Evolutionary conservation across 2,888 invertebrate species (phyloP).

Genomic region (Eucera pruinosa): DNA sequence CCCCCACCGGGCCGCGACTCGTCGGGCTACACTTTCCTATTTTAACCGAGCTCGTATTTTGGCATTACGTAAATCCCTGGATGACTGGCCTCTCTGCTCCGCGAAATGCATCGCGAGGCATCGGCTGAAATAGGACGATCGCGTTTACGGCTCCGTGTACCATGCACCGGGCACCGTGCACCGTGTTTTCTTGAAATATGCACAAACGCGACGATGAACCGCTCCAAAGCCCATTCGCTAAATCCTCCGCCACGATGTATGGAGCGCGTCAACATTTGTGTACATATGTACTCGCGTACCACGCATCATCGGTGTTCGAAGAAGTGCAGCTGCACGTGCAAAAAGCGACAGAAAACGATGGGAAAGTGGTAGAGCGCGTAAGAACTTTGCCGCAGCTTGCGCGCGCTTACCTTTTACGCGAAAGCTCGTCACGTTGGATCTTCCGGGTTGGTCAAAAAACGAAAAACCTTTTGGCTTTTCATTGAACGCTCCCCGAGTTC

Average conservation of each 20-base stretch:
- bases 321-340: no score
- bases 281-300: no score
- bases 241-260: no score
- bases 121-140: constrained; percentile 9
- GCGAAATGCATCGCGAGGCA: neutral
- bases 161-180: no score
- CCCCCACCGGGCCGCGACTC: neutral
- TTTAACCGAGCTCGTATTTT: constrained; percentile 19
- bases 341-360: no score
- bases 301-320: no score
- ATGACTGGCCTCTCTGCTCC: neutral
- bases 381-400: no score
- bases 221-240: constrained; percentile 33
- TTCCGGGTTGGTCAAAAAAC: no score
- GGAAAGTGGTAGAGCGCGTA: no score
- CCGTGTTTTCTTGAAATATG: constrained; percentile 62
- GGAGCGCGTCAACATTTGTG: no score
- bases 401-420: no score
- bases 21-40: constrained; percentile 18
- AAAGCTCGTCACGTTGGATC: no score
- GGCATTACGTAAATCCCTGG: constrained; percentile 13
- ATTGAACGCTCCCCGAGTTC: neutral
- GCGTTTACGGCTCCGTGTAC: constrained; percentile 20
- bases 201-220: constrained; percentile 54
- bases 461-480: neutral